Evolutionary conservation across 2,113 vertebrate species (phyloP), one percentile per base, ranked within the genome.

Genomic region (Pseudopipra pipra): DNA sequence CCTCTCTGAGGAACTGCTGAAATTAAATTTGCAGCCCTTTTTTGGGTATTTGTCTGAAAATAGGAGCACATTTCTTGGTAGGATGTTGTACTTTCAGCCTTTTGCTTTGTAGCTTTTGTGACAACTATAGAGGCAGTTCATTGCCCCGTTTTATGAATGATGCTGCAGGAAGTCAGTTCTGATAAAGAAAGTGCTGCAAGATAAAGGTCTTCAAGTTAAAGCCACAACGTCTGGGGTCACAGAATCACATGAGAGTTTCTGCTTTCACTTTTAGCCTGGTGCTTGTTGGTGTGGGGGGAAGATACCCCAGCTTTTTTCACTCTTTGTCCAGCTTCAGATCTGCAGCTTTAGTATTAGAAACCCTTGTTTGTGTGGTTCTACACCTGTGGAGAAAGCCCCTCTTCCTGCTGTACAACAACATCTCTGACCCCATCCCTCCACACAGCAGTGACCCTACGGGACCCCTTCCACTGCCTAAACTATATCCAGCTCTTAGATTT

Each of bases 21-120:
- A 79, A 54, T 59, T 4, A 8, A 23, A 21, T 2, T 4, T 7
- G 9, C 6, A 19, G 5, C 8, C 9, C 18, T 52, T 65, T 15
- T 52, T 8, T 35, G 16, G 33, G 27, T 8, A 0, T 76, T 54
- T 8, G 23, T 5, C 25, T 19, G 39, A 37, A 35, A 59, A 27
- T 0, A 28, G 0, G 28, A 22, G 25, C 43, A 11, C 12, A 1
- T 1, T 1, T 14, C 9, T 10, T 0, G 17, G 44, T 2, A 35
- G 54, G 5, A 11, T 20, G 6, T 27, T 16, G 23, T 6, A 0
- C 27, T 2, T 17, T 6, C 25, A 51, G 52, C 1, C 25, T 37
- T 68, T 9, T 41, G 31, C 77, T 62, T 30, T 6, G 67, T 6
- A 23, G 47, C 58, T 65, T 54, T 28, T 2, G 15, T 54, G 58